Conservation (phyloP, 2,888 invertebrate genomes). For the Cosmorhoe ocellata region DNA sequence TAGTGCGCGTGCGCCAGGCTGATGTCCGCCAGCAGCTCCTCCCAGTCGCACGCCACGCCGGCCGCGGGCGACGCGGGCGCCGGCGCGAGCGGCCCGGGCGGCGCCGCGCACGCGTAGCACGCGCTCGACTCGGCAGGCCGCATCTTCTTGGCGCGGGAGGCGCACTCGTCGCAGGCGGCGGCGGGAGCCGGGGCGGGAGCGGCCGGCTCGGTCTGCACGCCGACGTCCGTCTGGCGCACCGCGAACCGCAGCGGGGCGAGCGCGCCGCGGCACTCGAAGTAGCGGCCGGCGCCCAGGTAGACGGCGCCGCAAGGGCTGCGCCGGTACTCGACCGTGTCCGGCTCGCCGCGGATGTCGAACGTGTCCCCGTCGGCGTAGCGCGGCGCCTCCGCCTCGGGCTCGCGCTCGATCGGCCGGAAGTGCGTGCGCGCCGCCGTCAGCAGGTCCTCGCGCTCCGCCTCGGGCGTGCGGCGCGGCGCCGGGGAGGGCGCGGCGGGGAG, state of each 20-base stretch:
- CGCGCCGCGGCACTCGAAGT: constrained; percentile 79
- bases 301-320: constrained; percentile 85
- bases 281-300: constrained; percentile 79
- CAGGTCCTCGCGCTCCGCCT: constrained; percentile 83
- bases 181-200: constrained; percentile 38
- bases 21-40: constrained; percentile 83
- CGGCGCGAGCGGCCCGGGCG: constrained; percentile 21
- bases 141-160: constrained; percentile 68
- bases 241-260: constrained; percentile 85
- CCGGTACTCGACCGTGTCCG: constrained; percentile 85
- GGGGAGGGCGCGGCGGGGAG: constrained; percentile 44
- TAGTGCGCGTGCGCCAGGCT: constrained; percentile 80
- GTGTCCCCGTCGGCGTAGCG: constrained; percentile 87
- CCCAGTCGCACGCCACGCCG: constrained; percentile 83
- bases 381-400: constrained; percentile 57
- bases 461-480: constrained; percentile 41
- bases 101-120: constrained; percentile 48
- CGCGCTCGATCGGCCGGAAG: constrained; percentile 90
- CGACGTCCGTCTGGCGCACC: constrained; percentile 64
- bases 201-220: constrained; percentile 61
- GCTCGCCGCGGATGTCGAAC: constrained; percentile 84
- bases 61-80: constrained; percentile 30
- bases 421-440: constrained; percentile 90
- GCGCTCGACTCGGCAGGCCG: constrained; percentile 42
- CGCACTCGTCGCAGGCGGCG: constrained; percentile 63